Percentiles rank a stretch among this genome's conserved stretches.
phyloP scores from a whole-genome alignment of 2,797 vertebrate species.

The Prionace glauca region DNA sequence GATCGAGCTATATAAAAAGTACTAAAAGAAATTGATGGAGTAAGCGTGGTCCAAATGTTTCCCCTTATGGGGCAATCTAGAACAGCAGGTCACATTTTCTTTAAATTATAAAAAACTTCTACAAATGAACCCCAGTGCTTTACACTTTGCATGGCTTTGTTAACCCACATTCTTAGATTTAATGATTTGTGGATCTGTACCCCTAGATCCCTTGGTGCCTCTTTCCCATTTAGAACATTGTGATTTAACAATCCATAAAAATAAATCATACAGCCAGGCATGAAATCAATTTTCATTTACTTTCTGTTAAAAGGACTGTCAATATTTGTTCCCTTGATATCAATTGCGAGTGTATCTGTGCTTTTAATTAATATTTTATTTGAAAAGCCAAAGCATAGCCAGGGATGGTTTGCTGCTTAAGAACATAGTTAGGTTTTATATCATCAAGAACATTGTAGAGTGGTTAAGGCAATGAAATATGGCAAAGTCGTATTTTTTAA shows the following conservation, averaged over 20 bases:
- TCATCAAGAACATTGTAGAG: neutral
- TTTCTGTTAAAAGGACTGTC: neutral
- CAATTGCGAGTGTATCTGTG: neutral
- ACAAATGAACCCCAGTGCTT: neutral
- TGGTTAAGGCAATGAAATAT: neutral
- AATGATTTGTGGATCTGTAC: neutral
- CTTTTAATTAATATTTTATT: conserved; percentile 22
- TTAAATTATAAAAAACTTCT: neutral
- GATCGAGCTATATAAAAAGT: no score
- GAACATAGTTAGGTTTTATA: neutral
- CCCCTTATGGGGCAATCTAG: no score
- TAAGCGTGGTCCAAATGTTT: no score
- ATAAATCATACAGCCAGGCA: neutral
- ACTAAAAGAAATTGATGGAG: no score
- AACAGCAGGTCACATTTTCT: no score
- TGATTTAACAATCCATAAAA: neutral
- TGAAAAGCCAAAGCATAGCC: neutral
- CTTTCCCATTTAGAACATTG: neutral
- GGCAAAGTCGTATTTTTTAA: neutral
- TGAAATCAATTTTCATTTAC: neutral
- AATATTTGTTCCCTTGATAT: neutral
- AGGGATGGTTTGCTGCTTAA: neutral
- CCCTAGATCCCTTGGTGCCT: neutral
- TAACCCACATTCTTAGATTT: neutral
- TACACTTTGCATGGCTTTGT: neutral